These are phyloP conservation scores for Bubo scandiacus DNA, from an alignment of 2,113 vertebrate genomes.

Conservation along the genomic window DNA sequence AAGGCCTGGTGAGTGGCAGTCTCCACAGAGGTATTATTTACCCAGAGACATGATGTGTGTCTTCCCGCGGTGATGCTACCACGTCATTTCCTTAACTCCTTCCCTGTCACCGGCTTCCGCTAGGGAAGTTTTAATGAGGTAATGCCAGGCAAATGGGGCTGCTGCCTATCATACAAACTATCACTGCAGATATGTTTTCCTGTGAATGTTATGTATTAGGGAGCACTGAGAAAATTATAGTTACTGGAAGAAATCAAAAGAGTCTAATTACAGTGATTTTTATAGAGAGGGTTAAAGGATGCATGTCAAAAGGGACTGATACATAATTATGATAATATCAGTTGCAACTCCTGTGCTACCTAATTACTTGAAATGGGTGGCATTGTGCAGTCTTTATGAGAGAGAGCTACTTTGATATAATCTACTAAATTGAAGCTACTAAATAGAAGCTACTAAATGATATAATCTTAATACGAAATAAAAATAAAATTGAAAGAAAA, in stretches of 20 bases:
- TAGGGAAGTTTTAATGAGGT: background rate
- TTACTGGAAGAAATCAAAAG: slow-evolving; percentile 1
- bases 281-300: slow-evolving; percentile 3
- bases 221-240: slow-evolving; percentile 8
- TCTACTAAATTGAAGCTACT: no score
- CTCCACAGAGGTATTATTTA: background rate
- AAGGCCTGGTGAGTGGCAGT: background rate
- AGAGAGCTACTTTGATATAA: background rate
- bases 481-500: background rate
- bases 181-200: background rate
- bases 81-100: background rate
- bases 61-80: background rate
- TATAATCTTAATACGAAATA: background rate
- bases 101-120: background rate
- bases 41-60: background rate
- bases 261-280: slow-evolving; percentile 41
- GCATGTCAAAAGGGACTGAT: background rate
- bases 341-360: background rate
- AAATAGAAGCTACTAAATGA: background rate
- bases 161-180: background rate
- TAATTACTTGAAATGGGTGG: slow-evolving; percentile 16
- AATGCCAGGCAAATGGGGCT: background rate
- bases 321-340: slow-evolving; percentile 21
- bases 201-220: background rate
- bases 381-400: background rate